A percentile compares a stretch with the other conserved stretches of the same genome.
phyloP scores from a whole-genome alignment of 2,797 vertebrate genomes.

The Pseudochirops corinnae region DNA sequence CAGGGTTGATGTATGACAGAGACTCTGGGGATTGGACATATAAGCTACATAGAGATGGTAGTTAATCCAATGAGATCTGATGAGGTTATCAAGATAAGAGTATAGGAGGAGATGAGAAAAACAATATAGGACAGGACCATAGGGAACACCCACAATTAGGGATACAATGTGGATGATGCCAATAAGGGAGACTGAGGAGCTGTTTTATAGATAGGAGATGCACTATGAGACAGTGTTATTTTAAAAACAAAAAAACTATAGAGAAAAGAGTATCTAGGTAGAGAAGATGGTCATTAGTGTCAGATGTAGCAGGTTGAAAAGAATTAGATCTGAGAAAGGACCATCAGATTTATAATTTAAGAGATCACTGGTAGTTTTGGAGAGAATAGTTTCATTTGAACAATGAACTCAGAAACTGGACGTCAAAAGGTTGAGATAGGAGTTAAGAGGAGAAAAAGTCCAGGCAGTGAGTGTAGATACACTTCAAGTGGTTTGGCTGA shows the following conservation, averaged over 20 bases:
- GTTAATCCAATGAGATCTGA: not conserved
- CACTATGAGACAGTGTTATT: not conserved
- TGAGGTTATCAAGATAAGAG: not conserved
- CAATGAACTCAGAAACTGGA: not conserved
- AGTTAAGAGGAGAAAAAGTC: not conserved
- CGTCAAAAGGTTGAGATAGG: not conserved
- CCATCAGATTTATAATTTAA: not conserved
- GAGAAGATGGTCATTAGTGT: not conserved
- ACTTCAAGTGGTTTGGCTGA: not conserved
- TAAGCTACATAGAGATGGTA: not conserved
- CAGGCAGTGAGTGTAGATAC: not conserved
- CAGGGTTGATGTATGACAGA: not conserved
- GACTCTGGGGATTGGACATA: not conserved
- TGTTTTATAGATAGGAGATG: not conserved
- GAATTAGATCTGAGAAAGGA: not conserved
- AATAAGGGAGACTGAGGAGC: not conserved
- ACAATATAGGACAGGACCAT: not conserved
- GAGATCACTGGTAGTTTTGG: not conserved
- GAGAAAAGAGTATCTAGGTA: not conserved
- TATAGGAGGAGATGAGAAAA: not conserved
- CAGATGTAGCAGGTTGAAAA: not conserved
- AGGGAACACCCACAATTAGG: not conserved
- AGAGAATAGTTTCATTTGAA: not conserved
- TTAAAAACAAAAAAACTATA: not conserved
- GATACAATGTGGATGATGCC: not conserved